These are phyloP conservation scores for Melitaea athalia DNA, from an alignment of 2,888 invertebrate species.

Conservation along the genomic window DNA sequence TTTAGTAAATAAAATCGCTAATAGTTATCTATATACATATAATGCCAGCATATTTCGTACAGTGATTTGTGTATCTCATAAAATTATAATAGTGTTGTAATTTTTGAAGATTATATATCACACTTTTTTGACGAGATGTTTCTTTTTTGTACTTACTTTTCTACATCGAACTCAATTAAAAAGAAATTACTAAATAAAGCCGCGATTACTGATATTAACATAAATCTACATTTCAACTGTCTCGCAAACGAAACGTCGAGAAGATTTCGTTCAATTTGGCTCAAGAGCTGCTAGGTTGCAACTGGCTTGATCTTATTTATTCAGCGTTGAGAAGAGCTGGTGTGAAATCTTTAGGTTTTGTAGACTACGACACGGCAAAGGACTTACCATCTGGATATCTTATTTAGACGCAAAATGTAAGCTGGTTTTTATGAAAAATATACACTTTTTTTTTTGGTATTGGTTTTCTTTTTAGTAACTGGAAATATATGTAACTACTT, in stretches of 20 bases:
- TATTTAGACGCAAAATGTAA: background rate
- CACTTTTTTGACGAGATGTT: no score
- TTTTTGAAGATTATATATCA: no score
- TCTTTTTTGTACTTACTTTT: no score
- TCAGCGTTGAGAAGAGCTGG: conserved; percentile 3
- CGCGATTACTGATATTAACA: conserved; percentile 48
- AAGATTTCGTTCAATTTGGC: conserved; percentile 37
- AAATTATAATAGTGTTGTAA: no score
- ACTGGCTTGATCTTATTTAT: conserved; percentile 14
- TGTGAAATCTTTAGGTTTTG: conserved; percentile 7
- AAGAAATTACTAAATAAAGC: conserved; percentile 13
- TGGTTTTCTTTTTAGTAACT: no score
- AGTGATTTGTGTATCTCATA: no score
- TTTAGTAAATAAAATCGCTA: no score
- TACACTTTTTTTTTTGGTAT: no score
- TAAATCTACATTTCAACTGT: conserved; percentile 45
- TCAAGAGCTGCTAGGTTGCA: conserved; percentile 7
- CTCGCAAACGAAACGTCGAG: conserved; percentile 36
- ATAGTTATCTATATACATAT: no score
- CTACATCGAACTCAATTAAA: background rate
- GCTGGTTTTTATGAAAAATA: background rate
- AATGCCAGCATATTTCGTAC: no score
- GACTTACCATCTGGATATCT: background rate
- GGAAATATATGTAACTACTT: no score
- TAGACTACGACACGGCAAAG: background rate